Conservation (phyloP, 2,888 invertebrate genomes). For the Drosophila formosana region DNA sequence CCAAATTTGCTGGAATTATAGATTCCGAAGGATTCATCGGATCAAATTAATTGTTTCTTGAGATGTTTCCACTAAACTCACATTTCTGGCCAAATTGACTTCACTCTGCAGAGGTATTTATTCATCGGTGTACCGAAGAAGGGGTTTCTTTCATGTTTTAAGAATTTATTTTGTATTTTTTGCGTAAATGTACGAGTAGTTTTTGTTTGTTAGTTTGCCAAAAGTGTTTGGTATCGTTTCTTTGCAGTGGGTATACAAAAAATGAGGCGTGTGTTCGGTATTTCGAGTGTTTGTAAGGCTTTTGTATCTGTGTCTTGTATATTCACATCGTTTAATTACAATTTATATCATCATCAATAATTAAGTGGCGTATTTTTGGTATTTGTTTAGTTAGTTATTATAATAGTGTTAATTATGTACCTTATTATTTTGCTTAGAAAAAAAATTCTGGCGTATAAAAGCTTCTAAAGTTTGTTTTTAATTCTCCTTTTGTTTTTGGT, state of each 20-base stretch:
- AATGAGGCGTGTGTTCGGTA: conserved; percentile 51
- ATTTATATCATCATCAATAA: conserved; percentile 39
- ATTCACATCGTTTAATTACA: conserved; percentile 40
- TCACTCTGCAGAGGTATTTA: not conserved
- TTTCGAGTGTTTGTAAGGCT: conserved; percentile 57
- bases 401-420: conserved; percentile 41
- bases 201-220: conserved; percentile 25
- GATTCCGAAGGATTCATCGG: not conserved
- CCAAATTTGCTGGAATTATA: not conserved
- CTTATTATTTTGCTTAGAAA: conserved; percentile 65
- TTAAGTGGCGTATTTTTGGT: conserved; percentile 44
- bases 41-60: not conserved
- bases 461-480: conserved; percentile 57
- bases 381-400: conserved; percentile 38
- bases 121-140: not conserved
- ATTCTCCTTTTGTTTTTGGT: not conserved
- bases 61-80: not conserved
- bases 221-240: conserved; percentile 22
- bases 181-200: conserved; percentile 19
- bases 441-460: conserved; percentile 77
- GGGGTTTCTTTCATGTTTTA: conserved; percentile 7
- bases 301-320: conserved; percentile 38
- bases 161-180: not conserved
- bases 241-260: conserved; percentile 47
- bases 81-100: not conserved